Base-by-base conservation (phyloP, 2,888 invertebrate species). In the Ichneumoninae sp. region DNA sequence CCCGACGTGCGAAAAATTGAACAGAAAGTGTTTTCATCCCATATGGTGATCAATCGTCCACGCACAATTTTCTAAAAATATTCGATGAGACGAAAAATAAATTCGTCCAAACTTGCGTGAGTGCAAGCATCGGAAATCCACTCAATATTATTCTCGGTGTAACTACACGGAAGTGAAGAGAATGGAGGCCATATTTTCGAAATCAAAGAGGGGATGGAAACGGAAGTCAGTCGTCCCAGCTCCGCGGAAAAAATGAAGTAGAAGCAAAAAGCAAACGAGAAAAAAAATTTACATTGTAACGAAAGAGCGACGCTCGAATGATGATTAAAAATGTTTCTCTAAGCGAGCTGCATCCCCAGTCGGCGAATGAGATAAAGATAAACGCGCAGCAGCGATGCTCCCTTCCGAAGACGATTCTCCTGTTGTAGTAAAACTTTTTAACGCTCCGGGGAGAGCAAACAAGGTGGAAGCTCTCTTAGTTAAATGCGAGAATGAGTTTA, bases 401-500 rank as follows among this genome's bases (percentile, higher is more conserved):
- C n/a, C 44, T 36, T 44, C 33, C 16, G 26, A 6, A 26, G 22
- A 63, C n/a, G 50, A 70, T 70, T 70, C 22, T 70, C 50, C 22
- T n/a, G 63, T 22, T 70, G 8, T 30, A 30, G 1, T 33, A 13
- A 33, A 2, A 13, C 16, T 33, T 13, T 47, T 47, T 47, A 47
- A 47, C 44, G 44, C 44, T 47, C 10, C 57, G 47, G 40, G 47
- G 57, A 57, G 50, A 71, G 22, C n/a, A 47, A 60, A 33, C 47
- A 33, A 63, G 33, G 26, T 33, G 70, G 52, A 52, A 71, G 63
- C 26, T 50, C 50, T n/a, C 36, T 40, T 65, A 40, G 65, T 63
- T 60, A 40, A 63, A 71, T 65, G 47, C 22, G 63, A 30, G 36
- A 70, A 70, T 70, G 47, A 44, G 52, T 16, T 50, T 33, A 52